Evolutionary conservation across 2,113 vertebrate genomes (phyloP), one percentile per base, ranked within the genome.

Genomic region (Geothlypis trichas): DNA sequence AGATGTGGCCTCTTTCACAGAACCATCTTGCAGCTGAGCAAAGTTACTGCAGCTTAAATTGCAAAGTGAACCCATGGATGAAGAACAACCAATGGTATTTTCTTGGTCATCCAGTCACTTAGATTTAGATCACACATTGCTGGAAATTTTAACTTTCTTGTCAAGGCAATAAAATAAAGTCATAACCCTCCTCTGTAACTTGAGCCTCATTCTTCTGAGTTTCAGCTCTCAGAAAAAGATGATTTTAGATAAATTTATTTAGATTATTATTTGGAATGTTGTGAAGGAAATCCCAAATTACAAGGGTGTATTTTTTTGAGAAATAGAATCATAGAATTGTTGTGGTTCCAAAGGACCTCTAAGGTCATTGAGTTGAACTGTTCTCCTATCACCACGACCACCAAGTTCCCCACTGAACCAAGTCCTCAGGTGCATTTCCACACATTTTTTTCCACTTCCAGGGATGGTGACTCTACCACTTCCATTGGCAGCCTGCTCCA

Each of bases 161-260:
- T 59, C n/a, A 61, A 86, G 63, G 61, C 37, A 41, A 22, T 7
- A n/a, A 58, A 91, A 80, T 66, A 33, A 79, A 95, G 11, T 63
- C 2, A 0, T 42, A 72, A 61, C 13, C 10, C 11, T 86, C 61
- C 33, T 78, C 31, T 87, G 30, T 52, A 27, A 9, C 21, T 59
- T 1, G 1, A 74, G 24, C 39, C 23, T 83, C 15, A 20, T 15
- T 41, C 16, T 17, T 39, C 35, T 0, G 0, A 16, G 7, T 72
- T 71, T 82, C 74, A 35, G 15, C 66, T 49, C 63, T 73, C 31
- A 79, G 46, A 51, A 65, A 59, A 52, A 47, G 17, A 23, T 37
- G 3, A 10, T 61, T 78, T 15, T 19, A 54, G n/a, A 42, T 28
- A 49, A 69, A n/a, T 54, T 54, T 54, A 5, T 59, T 84, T 49